Evolutionary conservation across 2,888 invertebrate species (phyloP), one percentile per base, ranked within the genome.

Genomic region (Acleris literana): DNA sequence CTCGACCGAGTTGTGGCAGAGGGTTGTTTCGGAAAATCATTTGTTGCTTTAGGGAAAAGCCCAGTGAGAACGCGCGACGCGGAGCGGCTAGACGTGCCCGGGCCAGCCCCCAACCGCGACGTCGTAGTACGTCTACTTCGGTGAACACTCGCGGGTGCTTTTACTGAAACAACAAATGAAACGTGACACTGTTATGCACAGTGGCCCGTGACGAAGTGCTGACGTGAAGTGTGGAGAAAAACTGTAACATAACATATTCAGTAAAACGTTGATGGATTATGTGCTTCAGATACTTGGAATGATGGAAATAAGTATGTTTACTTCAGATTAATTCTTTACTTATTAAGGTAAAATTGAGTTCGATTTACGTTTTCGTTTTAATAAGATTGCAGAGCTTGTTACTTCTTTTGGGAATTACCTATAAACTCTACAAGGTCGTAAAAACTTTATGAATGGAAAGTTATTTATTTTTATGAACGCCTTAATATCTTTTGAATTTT

Each of bases 1-100:
- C 88, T 87, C 90, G 90, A 90, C 91, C 91, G 91, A 90, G 85
- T 88, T 88, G 83, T 79, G 78, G 75, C 79, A 76, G 84, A 64
- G 87, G 88, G 86, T 85, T 87, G 89, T 85, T 87, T 86, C 81
- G 77, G 87, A 83, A 86, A 86, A 88, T 87, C 89, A 89, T 89
- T 87, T 90, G 89, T 90, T 88, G 89, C 85, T 85, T 81, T 79
- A 72, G 78, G 83, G 86, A 83, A 88, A 87, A 87, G 74, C 82
- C 48, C 79, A 76, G 77, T 75, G 75, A 73, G 77, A 75, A 62
- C 62, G 72, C 66, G 68, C 64, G 63, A 63, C 58, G 59, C 63
- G 64, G 57, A 54, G 64, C 75, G 81, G 74, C 79, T 80, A 83
- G 68, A 66, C 71, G 71, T 48, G 57, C 6, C 39, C 22, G 22